Evolutionary conservation across 2,113 vertebrate species (phyloP).

Genomic region (Meriones unguiculatus): DNA sequence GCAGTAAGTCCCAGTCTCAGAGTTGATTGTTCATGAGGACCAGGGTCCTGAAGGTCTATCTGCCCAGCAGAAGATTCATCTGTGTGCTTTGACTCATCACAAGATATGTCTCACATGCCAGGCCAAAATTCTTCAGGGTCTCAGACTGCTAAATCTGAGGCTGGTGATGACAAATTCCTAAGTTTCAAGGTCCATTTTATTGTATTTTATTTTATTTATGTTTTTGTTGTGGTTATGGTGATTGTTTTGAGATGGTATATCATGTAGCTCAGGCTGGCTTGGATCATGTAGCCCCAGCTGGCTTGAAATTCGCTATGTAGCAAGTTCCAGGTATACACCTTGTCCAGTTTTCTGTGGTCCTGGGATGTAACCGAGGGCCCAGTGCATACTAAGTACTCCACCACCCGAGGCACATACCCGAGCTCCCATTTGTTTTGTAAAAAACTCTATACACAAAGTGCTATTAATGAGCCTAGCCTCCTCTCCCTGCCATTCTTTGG

Average conservation of each 20-base stretch:
- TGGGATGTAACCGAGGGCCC: not conserved
- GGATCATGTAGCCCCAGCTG: not conserved
- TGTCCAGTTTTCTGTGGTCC: not conserved
- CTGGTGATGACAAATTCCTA: not conserved
- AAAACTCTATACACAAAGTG: not conserved
- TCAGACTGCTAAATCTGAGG: not conserved
- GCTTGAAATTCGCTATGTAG: too few relatives aligned
- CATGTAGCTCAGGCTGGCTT: not conserved
- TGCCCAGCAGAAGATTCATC: not conserved
- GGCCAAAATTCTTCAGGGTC: constrained; percentile 47
- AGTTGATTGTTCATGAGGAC: not conserved
- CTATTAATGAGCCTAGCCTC: not conserved
- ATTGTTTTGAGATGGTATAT: not conserved
- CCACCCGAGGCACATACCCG: too few relatives aligned
- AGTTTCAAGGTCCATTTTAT: not conserved
- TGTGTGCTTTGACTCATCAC: not conserved
- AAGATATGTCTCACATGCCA: not conserved
- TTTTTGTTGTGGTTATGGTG: not conserved
- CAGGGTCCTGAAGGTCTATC: not conserved
- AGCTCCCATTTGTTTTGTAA: not conserved
- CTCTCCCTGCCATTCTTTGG: not conserved
- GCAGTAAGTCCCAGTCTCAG: not conserved
- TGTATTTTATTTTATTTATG: not conserved
- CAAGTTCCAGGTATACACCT: not conserved
- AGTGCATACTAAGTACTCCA: not conserved